Percentiles rank a stretch among this genome's conserved stretches.
These are phyloP conservation scores for Drosophila borborema DNA, from an alignment of 2,888 invertebrate genomes.

Conservation along the genomic window DNA sequence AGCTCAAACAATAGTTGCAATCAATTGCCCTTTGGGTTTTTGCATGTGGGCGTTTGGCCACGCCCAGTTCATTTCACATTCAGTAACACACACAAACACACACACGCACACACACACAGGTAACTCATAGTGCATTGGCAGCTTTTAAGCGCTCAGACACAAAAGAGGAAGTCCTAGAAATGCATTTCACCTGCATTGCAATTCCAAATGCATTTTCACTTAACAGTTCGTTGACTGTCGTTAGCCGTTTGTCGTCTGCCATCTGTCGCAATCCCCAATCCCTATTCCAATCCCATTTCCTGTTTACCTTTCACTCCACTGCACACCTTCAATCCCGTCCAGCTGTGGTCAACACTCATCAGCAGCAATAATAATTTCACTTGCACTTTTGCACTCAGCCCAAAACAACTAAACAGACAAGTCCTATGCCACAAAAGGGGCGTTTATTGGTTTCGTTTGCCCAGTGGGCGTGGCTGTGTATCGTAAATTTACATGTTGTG, in stretches of 20 bases:
- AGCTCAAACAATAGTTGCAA: constrained; percentile 54
- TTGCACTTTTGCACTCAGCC: constrained; percentile 53
- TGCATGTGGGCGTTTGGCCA: constrained; percentile 23
- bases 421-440: constrained; percentile 9
- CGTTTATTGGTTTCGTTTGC: constrained; percentile 31
- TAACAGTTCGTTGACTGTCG: constrained; percentile 64
- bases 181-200: constrained; percentile 53
- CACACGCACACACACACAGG: constrained; percentile 9
- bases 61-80: constrained; percentile 33
- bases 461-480: constrained; percentile 38
- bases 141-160: constrained; percentile 63
- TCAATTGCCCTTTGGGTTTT: constrained; percentile 32
- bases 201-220: constrained; percentile 59
- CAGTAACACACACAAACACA: neutral
- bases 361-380: constrained; percentile 36
- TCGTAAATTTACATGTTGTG: constrained; percentile 51
- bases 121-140: constrained; percentile 16
- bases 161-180: constrained; percentile 60
- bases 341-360: constrained; percentile 1
- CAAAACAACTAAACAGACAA: neutral
- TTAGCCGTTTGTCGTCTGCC: neutral
- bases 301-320: neutral
- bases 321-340: neutral
- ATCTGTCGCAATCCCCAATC: neutral
- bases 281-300: neutral